A percentile compares a stretch with the other conserved stretches of the same genome.
Evolutionary conservation across 2,888 invertebrate genomes (phyloP).

Genomic region (Sminthurinus aureus): DNA sequence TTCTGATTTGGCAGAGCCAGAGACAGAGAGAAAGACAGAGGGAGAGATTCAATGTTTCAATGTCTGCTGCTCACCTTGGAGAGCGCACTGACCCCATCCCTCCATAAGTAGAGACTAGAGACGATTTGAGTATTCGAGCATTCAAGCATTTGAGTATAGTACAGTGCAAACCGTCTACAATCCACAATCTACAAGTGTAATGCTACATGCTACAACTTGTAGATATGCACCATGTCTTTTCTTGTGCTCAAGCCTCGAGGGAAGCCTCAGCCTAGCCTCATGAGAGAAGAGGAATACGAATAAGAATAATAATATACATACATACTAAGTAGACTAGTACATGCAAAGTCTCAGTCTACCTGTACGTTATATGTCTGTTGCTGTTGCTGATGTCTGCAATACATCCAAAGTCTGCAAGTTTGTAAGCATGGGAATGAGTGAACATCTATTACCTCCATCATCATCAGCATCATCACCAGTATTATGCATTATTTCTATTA

Average conservation of each 20-base stretch:
- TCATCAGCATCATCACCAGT: constrained; percentile 3
- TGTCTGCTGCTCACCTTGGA: constrained; percentile 59
- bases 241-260: constrained; percentile 41
- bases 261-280: constrained; percentile 44
- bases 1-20: background rate
- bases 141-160: no score
- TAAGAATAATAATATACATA: constrained; percentile 40
- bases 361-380: no score
- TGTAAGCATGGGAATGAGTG: constrained; percentile 18
- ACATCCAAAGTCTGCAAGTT: no score
- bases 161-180: no score
- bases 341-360: no score
- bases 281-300: constrained; percentile 26
- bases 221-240: constrained; percentile 40
- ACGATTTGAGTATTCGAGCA: background rate
- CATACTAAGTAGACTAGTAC: background rate
- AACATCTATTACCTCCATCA: constrained; percentile 30
- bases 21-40: constrained; percentile 18
- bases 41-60: constrained; percentile 35
- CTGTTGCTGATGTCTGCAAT: no score
- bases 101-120: constrained; percentile 27
- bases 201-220: background rate
- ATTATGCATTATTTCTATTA: no score
- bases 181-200: no score
- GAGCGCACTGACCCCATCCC: constrained; percentile 59